phyloP scores from a whole-genome alignment of 2,888 invertebrate genomes.

The Ramazzottius varieornatus region DNA sequence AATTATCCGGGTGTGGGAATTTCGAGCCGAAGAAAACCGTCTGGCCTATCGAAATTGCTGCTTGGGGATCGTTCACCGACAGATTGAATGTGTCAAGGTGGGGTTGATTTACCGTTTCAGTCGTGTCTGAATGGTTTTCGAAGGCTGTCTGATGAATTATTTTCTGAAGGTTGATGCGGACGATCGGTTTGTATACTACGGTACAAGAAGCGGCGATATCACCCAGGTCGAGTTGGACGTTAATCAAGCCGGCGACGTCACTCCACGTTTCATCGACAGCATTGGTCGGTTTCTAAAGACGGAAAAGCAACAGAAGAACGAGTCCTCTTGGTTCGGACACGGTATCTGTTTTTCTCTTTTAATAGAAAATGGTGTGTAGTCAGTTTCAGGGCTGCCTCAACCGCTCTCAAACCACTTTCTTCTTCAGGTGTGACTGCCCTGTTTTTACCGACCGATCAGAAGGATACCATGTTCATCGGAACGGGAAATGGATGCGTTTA shows the following conservation, averaged over 20 bases:
- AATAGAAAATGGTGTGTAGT: too few relatives aligned
- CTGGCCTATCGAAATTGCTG: not conserved
- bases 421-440: not conserved
- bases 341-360: not conserved
- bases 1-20: not conserved
- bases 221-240: constrained; percentile 24
- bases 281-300: constrained; percentile 16
- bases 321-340: not conserved
- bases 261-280: constrained; percentile 16
- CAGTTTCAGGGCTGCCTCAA: too few relatives aligned
- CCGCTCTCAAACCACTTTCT: too few relatives aligned
- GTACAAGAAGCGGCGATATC: constrained; percentile 54
- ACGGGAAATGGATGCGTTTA: not conserved
- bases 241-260: constrained; percentile 15
- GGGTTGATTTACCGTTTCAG: not conserved
- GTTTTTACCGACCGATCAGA: not conserved
- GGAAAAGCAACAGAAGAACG: constrained; percentile 9
- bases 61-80: not conserved
- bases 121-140: too few relatives aligned
- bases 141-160: too few relatives aligned
- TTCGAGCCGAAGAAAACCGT: not conserved
- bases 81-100: not conserved
- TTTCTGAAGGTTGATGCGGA: constrained; percentile 35
- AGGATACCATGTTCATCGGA: not conserved
- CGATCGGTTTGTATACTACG: constrained; percentile 51